Evolutionary conservation across 2,797 vertebrate species (phyloP), one percentile per base, ranked within the genome.

Genomic region (Cossypha heuglini): DNA sequence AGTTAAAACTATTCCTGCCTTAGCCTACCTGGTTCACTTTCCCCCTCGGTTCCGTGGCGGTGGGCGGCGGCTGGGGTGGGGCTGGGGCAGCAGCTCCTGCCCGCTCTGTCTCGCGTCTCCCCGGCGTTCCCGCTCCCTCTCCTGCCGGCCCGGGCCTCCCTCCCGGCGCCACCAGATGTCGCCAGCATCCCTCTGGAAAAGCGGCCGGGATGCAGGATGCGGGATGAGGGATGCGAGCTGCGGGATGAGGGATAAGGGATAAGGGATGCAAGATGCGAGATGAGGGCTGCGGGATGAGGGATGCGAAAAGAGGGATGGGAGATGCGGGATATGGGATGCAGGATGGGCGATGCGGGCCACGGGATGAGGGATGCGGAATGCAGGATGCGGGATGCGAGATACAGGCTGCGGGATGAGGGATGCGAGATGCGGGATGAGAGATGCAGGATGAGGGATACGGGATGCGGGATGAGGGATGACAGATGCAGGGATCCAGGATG

Each of bases 81-180:
- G n/a, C 38, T 20, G 62, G 2, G 38, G 51, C 64, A 2, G 3
- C 64, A 0, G 6, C n/a, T 38, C n/a, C n/a, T 3, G 43, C n/a
- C 13, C 63, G 3, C 4, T 24, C 21, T 31, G 49, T 19, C 17
- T 6, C 40, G 10, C 26, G 2, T 16, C 20, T 9, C 14, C n/a
- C 9, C 13, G 45, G 25, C 11, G 12, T 13, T 52, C 49, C 51
- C 49, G 16, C 17, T 2, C 18, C 45, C 45, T 2, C 12, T 45
- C 45, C 45, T 21, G 45, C 45, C 45, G 45, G 63, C n/a, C 42
- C n/a, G 35, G 21, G 10, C 16, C 13, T 69, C 33, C 51, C 72
- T 71, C 25, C 29, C 29, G 29, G 13, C 10, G 58, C 87, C 98
- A 98, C 97, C 97, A 98, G 98, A 96, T 98, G 98, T 97, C 97